Evolutionary conservation across 2,113 vertebrate genomes (phyloP), one percentile per base, ranked within the genome.

Genomic region (Pelmatolapia mariae): DNA sequence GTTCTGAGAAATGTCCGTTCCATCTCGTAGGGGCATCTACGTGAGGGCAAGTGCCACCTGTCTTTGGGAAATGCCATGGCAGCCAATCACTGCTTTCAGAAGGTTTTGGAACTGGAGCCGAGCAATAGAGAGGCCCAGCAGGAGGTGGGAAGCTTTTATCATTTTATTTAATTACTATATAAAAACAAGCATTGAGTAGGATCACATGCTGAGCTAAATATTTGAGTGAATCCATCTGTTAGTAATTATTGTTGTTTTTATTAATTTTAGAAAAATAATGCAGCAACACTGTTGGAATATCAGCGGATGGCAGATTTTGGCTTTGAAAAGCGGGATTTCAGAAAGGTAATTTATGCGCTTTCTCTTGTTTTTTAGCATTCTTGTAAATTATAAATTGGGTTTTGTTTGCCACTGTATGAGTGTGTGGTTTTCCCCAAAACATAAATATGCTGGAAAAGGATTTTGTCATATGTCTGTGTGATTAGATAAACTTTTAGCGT

Each of bases 21-120:
- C 82, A n/a, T 82, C 19, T 22, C 79, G 29, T 89, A 99, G 98
- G 98, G 98, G 81, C 98, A 99, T 79, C 96, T 99, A 8, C 97
- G 98, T 87, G 98, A 99, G 91, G 98, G 98, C 59, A 99, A 99
- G 91, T 99, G 98, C 91, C 98, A 99, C 86, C 94, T 99, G n/a
- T 97, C 97, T 31, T 93, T 99, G 45, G 98, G 98, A 52, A 98
- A 99, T 13, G 98, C 97, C 93, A 98, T 98, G 98, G 98, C 98
- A 5, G 98, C 98, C 3, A 97, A 95, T 88, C 98, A 98, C 87
- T 98, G 97, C 95, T 99, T 99, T 88, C 97, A 97, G 38, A 98
- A 97, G 87, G 98, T 98, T 84, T 86, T 98, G 84, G 98, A 99
- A 87, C 89, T 99, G 93, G 98, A 99, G 95, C 96, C 96, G 38